Evolutionary conservation across 1,140 invertebrate species (phyloP).

Genomic region (Cyclina sinensis): DNA sequence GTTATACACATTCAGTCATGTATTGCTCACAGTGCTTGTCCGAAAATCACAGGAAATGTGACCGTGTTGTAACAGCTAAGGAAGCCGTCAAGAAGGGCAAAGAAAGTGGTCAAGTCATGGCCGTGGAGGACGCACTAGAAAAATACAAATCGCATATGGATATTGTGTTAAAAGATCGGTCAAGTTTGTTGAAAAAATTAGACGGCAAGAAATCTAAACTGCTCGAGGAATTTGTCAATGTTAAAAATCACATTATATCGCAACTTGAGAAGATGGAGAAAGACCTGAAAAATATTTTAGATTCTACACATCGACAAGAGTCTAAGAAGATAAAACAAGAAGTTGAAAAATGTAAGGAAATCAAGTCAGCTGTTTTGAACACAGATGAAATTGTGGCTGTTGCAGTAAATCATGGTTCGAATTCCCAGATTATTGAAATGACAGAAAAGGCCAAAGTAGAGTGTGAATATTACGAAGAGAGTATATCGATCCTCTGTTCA

Average conservation of each 20-base stretch:
- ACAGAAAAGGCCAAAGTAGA: constrained; percentile 50
- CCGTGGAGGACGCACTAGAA: constrained; percentile 30
- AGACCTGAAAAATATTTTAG: constrained; percentile 43
- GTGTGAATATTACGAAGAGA: constrained; percentile 67
- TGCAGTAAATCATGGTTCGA: constrained; percentile 54
- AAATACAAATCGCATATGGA: constrained; percentile 50
- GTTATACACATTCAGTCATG: constrained; percentile 26
- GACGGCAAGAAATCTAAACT: constrained; percentile 65
- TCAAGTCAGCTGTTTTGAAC: constrained; percentile 47
- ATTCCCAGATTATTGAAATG: constrained; percentile 56
- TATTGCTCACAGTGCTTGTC: constrained; percentile 53
- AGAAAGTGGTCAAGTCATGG: not conserved
- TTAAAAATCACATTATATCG: constrained; percentile 47
- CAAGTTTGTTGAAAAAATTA: constrained; percentile 33
- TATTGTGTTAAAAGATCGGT: constrained; percentile 42
- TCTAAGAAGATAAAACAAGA: constrained; percentile 55
- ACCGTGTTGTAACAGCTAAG: constrained; percentile 27
- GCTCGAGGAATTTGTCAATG: constrained; percentile 23
- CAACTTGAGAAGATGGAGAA: constrained; percentile 67
- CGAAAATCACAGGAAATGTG: constrained; percentile 53
- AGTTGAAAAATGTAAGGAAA: constrained; percentile 45
- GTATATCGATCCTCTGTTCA: constrained; percentile 54
- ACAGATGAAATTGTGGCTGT: constrained; percentile 19
- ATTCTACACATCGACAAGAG: constrained; percentile 58
- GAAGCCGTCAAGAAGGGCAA: constrained; percentile 46